Percentiles rank a stretch among this genome's conserved stretches.
Evolutionary conservation across 2,113 vertebrate genomes (phyloP).

Genomic region (Malaclemys terrapin): DNA sequence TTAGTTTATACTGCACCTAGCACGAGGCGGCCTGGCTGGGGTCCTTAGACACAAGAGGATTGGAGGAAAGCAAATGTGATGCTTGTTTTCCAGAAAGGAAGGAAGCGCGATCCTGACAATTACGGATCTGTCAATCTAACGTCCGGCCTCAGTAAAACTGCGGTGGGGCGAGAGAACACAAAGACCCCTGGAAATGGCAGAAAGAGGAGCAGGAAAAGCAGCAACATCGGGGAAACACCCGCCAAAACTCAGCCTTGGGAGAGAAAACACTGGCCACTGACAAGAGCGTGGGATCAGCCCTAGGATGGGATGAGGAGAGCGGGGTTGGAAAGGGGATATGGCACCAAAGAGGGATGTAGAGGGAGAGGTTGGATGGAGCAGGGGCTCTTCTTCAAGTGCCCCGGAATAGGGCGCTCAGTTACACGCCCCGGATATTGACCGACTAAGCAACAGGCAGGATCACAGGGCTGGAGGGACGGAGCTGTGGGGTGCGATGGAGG

Average conservation of each 20-base stretch:
- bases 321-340: not conserved
- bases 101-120: not conserved
- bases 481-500: not conserved
- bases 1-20: not conserved
- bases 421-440: rapidly evolving
- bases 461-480: too few species aligned
- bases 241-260: not conserved
- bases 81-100: not conserved
- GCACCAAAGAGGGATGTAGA: not conserved
- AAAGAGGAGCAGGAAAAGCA: not conserved
- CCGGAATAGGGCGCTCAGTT: not conserved
- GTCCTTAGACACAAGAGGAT: not conserved
- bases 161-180: not conserved
- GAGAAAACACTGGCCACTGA: not conserved
- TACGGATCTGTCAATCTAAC: not conserved
- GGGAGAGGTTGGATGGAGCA: not conserved
- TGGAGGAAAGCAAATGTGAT: not conserved
- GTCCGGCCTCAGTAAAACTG: not conserved
- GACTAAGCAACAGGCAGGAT: not conserved
- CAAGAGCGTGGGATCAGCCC: not conserved
- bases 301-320: not conserved
- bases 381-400: not conserved
- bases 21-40: not conserved
- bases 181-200: not conserved
- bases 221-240: not conserved